These are phyloP conservation scores for Malacosoma neustria DNA, from an alignment of 2,888 invertebrate genomes.

Conservation along the genomic window DNA sequence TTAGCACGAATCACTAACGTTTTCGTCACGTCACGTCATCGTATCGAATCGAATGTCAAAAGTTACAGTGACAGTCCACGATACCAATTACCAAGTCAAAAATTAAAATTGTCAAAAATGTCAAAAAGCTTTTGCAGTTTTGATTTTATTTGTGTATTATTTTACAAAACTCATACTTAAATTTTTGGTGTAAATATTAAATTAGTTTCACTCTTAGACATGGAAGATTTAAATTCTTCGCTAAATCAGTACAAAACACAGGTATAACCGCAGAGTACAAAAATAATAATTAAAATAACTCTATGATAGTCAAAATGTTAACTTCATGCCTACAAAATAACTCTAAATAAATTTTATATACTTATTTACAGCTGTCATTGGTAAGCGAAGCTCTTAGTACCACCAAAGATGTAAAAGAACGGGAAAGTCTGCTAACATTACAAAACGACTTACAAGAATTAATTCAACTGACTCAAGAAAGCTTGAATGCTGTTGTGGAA, in stretches of 20 bases:
- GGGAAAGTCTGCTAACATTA: constrained; percentile 74
- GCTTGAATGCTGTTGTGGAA: constrained; percentile 42
- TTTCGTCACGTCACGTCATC: no score
- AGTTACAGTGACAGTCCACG: no score
- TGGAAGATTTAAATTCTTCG: constrained; percentile 49
- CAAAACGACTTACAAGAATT: constrained; percentile 79
- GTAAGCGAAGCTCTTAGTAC: constrained; percentile 75
- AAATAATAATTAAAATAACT: constrained; percentile 1
- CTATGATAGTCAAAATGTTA: no score
- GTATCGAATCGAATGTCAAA: no score
- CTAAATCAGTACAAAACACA: constrained; percentile 56
- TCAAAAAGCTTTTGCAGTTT: no score
- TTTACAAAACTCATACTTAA: no score
- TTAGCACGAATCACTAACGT: no score
- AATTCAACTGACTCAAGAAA: constrained; percentile 79
- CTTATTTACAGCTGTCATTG: constrained; percentile 70
- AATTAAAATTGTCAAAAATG: no score
- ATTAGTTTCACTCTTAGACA: constrained; percentile 16
- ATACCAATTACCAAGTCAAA: no score
- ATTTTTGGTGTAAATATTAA: no score
- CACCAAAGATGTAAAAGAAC: constrained; percentile 59
- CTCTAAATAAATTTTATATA: constrained; percentile 6
- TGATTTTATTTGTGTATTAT: no score
- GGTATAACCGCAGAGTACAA: constrained; percentile 24
- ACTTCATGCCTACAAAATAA: no score